A percentile compares a stretch with the other conserved stretches of the same genome.
These are phyloP conservation scores for Malurus melanocephalus DNA, from an alignment of 2,113 vertebrate species.

Conservation along the genomic window DNA sequence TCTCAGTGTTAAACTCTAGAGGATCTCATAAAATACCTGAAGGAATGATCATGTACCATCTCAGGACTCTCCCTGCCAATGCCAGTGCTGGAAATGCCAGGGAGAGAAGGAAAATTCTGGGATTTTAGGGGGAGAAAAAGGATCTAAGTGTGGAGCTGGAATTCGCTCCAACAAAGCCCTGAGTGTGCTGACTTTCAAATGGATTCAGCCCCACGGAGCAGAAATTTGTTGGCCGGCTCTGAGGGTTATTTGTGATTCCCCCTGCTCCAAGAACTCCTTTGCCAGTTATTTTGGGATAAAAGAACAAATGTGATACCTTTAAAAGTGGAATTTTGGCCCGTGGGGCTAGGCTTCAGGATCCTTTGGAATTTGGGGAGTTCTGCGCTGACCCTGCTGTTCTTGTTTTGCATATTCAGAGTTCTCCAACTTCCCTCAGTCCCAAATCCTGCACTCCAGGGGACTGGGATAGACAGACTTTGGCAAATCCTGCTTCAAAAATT, in stretches of 20 bases:
- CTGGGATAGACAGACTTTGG: not conserved
- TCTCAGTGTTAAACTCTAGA: no score
- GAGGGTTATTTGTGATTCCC: not conserved
- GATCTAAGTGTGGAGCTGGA: constrained; percentile 24
- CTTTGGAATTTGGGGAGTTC: not conserved
- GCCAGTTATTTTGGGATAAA: not conserved
- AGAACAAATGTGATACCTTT: not conserved
- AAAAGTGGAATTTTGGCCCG: rapidly evolving
- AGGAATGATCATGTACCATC: no score
- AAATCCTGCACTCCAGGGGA: not conserved
- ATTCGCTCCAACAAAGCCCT: constrained; percentile 43
- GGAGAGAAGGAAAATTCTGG: no score
- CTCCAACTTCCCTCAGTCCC: not conserved
- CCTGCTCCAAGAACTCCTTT: not conserved
- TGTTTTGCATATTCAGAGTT: not conserved
- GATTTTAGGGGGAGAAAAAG: no score
- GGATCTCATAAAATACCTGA: no score
- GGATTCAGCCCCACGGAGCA: constrained; percentile 17
- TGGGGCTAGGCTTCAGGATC: not conserved
- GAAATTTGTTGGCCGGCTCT: not conserved
- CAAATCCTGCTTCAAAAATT: not conserved
- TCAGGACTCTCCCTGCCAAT: no score
- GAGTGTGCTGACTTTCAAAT: constrained; percentile 45
- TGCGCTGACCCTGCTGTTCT: not conserved
- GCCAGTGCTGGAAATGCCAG: no score